Percentiles rank a stretch among this genome's conserved stretches.
Conservation (phyloP, 1,140 invertebrate species). For the Arion vulgaris region DNA sequence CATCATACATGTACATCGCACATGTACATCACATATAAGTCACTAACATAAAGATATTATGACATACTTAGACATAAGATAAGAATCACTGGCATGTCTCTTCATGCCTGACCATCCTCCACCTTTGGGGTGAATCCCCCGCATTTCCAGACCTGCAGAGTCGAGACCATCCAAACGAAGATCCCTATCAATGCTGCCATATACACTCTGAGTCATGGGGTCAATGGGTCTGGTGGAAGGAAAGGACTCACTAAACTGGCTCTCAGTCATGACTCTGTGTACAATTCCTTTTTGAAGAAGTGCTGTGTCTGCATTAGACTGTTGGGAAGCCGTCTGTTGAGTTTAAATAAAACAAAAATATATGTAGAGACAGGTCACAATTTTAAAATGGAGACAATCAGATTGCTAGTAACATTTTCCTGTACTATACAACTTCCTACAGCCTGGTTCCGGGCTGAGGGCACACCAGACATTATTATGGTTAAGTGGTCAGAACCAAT, state of each 20-base stretch:
- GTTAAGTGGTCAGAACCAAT: too few relatives aligned
- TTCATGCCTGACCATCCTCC: not conserved
- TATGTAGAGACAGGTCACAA: too few relatives aligned
- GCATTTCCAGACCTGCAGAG: constrained; percentile 13
- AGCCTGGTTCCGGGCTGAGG: too few relatives aligned
- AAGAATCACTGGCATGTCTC: constrained; percentile 35
- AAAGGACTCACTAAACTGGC: constrained; percentile 53
- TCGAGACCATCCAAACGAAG: constrained; percentile 31
- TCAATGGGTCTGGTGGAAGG: constrained; percentile 49
- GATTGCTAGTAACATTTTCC: too few relatives aligned
- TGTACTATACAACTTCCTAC: too few relatives aligned
- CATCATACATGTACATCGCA: too few relatives aligned
- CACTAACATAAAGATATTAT: too few relatives aligned
- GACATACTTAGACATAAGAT: constrained; percentile 30
- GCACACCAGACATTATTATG: too few relatives aligned
- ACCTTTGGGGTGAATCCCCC: not conserved
- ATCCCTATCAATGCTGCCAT: constrained; percentile 66
- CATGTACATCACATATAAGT: too few relatives aligned
- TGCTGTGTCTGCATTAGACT: not conserved
- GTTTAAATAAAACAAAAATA: too few relatives aligned
- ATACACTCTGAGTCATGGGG: constrained; percentile 68
- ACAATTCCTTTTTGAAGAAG: constrained; percentile 24
- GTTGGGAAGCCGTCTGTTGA: not conserved
- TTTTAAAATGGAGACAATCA: too few relatives aligned
- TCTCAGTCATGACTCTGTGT: constrained; percentile 55